Conservation (phyloP, 2,113 vertebrate genomes). For the Lophura nycthemera region DNA sequence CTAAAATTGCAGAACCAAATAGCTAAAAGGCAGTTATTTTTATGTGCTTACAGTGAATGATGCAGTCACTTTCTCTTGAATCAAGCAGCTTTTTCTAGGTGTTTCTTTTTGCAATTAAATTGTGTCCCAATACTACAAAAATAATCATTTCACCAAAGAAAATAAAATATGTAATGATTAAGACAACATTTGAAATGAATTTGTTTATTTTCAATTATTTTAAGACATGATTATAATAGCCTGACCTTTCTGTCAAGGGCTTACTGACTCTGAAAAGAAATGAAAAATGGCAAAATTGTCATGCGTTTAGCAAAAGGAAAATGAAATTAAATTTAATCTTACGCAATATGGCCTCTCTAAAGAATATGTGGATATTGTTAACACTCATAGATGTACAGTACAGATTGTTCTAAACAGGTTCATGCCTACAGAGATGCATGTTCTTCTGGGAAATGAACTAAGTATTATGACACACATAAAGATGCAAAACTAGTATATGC, state of each 20-base stretch:
- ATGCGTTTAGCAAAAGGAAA: not conserved
- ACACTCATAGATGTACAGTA: not conserved
- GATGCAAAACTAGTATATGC: not conserved
- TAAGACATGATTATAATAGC: not conserved
- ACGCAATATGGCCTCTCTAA: not conserved
- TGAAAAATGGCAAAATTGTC: not conserved
- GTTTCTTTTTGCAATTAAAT: rapidly evolving
- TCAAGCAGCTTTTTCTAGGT: not conserved
- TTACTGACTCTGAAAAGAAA: not conserved
- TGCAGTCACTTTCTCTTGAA: not conserved
- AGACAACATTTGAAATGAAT: not conserved
- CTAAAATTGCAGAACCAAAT: not conserved
- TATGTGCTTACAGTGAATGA: rapidly evolving
- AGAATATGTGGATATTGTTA: not conserved
- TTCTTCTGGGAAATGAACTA: not conserved
- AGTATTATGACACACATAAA: not conserved
- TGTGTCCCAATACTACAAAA: not conserved
- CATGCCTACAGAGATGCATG: not conserved
- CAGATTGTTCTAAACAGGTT: not conserved
- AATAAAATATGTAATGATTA: not conserved
- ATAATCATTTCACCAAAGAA: not conserved
- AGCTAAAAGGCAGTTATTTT: rapidly evolving
- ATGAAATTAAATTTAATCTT: not conserved
- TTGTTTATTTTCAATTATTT: not conserved
- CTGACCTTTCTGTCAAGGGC: not conserved